phyloP scores from a whole-genome alignment of 2,888 invertebrate genomes.

The Brassicogethes aeneus region DNA sequence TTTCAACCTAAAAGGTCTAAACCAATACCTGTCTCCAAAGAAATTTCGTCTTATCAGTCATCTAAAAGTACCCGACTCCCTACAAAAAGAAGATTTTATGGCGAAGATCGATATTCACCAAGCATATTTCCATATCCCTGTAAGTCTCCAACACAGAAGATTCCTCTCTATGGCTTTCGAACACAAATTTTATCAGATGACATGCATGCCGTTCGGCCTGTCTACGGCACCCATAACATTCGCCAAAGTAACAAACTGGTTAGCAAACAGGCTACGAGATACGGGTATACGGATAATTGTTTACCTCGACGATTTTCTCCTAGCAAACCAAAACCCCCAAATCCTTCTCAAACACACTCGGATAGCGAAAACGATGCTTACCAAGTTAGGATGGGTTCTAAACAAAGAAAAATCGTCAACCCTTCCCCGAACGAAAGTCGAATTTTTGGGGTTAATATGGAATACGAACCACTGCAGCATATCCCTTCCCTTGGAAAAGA shows the following conservation, averaged over 20 bases:
- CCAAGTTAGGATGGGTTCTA: conserved; percentile 6
- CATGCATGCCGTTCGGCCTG: conserved; percentile 21
- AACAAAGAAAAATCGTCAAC: conserved; percentile 10
- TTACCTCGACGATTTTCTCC: no score
- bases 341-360: no score
- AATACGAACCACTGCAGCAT: conserved; percentile 5
- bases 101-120: conserved; percentile 6
- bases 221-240: conserved; percentile 20
- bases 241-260: conserved; percentile 20
- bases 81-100: conserved; percentile 12
- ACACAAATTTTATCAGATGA: neutral
- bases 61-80: conserved; percentile 14
- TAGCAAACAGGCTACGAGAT: conserved; percentile 13
- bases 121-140: conserved; percentile 9
- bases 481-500: neutral
- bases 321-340: no score
- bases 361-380: conserved; percentile 6
- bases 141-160: conserved; percentile 2
- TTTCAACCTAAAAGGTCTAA: conserved; percentile 14
- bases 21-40: conserved; percentile 9
- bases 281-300: no score
- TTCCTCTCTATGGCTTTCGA: conserved; percentile 2
- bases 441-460: conserved; percentile 14
- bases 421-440: conserved; percentile 6
- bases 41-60: conserved; percentile 16